phyloP scores from a whole-genome alignment of 2,888 invertebrate genomes.

The Helleia helle region DNA sequence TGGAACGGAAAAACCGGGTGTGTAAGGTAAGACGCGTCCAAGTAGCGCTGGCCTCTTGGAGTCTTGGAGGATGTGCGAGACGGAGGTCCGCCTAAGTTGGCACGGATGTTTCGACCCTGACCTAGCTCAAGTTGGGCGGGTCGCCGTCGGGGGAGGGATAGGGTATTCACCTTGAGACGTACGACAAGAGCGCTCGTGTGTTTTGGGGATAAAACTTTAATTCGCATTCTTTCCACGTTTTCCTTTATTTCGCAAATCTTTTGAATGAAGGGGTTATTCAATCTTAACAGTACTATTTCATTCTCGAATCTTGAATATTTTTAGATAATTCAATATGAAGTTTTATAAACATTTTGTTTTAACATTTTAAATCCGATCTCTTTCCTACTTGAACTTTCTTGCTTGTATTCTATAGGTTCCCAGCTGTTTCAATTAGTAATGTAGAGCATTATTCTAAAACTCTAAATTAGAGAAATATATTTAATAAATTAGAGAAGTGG shows the following conservation, averaged over 20 bases:
- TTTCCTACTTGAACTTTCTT: no score
- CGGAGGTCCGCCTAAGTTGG: constrained; percentile 39
- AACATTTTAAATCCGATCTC: no score
- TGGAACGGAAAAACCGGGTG: constrained; percentile 64
- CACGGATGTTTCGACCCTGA: constrained; percentile 59
- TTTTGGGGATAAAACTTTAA: constrained; percentile 20
- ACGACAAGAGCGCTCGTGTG: constrained; percentile 39
- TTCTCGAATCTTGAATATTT: no score
- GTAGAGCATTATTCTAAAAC: no score
- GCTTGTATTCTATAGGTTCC: no score
- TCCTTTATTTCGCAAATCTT: constrained; percentile 6
- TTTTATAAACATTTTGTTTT: no score
- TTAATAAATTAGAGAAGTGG: no score
- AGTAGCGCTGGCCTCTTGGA: constrained; percentile 25
- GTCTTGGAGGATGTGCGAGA: constrained; percentile 13
- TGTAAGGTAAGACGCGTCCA: constrained; percentile 39
- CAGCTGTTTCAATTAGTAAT: no score
- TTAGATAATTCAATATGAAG: no score
- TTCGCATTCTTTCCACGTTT: constrained; percentile 14
- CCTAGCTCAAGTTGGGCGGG: constrained; percentile 66
- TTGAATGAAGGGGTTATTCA: no score
- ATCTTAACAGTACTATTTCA: no score
- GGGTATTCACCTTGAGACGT: constrained; percentile 69
- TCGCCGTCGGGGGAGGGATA: constrained; percentile 61
- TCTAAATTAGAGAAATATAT: no score